These are phyloP conservation scores for Aphelocoma coerulescens DNA, from an alignment of 2,113 vertebrate species.

Conservation along the genomic window DNA sequence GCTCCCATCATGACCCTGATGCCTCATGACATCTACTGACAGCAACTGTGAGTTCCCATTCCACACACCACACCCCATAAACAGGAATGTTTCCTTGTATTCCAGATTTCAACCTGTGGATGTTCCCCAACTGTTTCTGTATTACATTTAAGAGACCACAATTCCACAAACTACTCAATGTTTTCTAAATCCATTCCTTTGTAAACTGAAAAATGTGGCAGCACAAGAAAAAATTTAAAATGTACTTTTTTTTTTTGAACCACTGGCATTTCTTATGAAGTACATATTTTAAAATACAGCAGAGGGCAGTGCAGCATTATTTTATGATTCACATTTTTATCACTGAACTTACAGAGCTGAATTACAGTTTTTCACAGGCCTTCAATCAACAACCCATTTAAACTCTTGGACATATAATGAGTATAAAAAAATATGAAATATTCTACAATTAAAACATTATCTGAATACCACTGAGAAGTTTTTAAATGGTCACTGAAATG, in stretches of 20 bases:
- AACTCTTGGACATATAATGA: background rate
- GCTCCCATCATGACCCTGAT: background rate
- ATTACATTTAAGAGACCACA: background rate
- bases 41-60: background rate
- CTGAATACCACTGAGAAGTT: background rate
- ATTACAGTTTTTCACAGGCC: background rate
- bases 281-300: background rate
- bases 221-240: background rate
- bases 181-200: background rate
- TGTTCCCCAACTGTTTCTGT: background rate
- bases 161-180: background rate
- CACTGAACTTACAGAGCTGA: background rate
- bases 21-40: background rate
- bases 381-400: background rate
- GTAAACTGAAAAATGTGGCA: background rate
- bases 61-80: background rate
- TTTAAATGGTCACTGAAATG: background rate
- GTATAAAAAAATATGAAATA: background rate
- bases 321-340: background rate
- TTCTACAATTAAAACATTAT: background rate
- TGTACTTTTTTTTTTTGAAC: background rate
- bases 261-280: background rate
- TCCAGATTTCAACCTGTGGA: background rate
- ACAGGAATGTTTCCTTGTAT: background rate
- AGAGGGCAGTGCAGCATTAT: conserved; percentile 55